These are phyloP conservation scores for Patiria pectinifera DNA, from an alignment of 53 echinoderm and acorn worm species.

Conservation along the genomic window DNA sequence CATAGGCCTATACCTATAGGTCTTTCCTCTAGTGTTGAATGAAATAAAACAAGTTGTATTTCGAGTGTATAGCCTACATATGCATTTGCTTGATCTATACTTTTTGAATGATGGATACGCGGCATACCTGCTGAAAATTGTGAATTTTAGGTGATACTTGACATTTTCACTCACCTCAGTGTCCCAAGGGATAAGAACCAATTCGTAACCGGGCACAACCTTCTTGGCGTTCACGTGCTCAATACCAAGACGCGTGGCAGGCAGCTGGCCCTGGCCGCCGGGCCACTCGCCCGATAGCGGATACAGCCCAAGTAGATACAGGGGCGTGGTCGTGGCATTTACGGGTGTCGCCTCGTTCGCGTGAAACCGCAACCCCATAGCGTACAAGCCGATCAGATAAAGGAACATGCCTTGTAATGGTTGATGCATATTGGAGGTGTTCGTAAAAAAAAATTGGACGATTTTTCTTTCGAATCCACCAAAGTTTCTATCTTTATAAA, in stretches of 20 bases:
- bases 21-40: no score
- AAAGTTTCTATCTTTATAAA: no score
- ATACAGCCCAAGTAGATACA: constrained; percentile 77
- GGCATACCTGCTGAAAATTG: no score
- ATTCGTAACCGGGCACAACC: constrained; percentile 68
- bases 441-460: not conserved
- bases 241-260: constrained; percentile 72
- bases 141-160: not conserved
- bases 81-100: no score
- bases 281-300: constrained; percentile 80
- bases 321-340: constrained; percentile 10
- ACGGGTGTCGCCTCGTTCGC: not conserved
- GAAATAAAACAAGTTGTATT: no score
- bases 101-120: no score
- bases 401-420: not conserved
- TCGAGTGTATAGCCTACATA: no score
- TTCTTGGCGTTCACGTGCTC: constrained; percentile 68
- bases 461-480: not conserved
- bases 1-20: no score
- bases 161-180: constrained; percentile 30
- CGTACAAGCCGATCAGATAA: not conserved
- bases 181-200: constrained; percentile 50
- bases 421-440: not conserved
- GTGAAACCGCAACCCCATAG: not conserved
- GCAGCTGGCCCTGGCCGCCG: constrained; percentile 76